Percentiles rank a stretch among this genome's conserved stretches.
Conservation (phyloP, 2,113 vertebrate genomes). For the Xenotilapia flavipinnis region DNA sequence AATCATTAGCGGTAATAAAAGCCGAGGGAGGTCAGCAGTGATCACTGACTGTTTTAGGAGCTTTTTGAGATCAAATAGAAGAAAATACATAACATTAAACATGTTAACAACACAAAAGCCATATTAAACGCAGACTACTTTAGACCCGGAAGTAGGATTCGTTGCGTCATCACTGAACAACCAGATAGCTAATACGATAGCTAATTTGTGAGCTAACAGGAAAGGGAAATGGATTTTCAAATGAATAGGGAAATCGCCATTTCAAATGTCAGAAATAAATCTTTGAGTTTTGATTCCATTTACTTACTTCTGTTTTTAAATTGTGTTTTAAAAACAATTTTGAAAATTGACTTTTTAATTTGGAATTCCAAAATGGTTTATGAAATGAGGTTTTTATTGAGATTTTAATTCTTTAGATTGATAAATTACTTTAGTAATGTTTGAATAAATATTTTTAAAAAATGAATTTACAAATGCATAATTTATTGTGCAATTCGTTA, state of each 20-base stretch:
- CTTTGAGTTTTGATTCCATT: background rate
- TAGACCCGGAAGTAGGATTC: too few species aligned
- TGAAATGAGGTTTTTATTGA: background rate
- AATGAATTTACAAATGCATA: background rate
- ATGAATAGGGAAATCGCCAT: background rate
- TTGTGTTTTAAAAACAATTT: background rate
- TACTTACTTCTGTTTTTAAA: background rate
- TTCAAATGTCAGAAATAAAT: background rate
- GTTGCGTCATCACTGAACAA: too few species aligned
- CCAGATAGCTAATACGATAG: background rate
- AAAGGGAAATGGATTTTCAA: background rate
- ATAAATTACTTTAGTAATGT: background rate
- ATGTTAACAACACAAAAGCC: too few species aligned
- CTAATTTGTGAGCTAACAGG: background rate
- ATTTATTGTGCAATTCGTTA: background rate
- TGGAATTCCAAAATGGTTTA: background rate
- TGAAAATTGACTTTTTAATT: background rate
- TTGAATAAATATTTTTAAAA: rapidly evolving
- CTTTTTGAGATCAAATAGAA: too few species aligned
- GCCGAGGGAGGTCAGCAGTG: too few species aligned
- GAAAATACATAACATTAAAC: too few species aligned
- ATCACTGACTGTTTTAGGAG: too few species aligned
- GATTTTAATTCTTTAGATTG: background rate
- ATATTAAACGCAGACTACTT: too few species aligned
- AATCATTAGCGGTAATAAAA: too few species aligned